Base-by-base conservation (phyloP, 2,113 vertebrate species). In the Apodemus speciosus region DNA sequence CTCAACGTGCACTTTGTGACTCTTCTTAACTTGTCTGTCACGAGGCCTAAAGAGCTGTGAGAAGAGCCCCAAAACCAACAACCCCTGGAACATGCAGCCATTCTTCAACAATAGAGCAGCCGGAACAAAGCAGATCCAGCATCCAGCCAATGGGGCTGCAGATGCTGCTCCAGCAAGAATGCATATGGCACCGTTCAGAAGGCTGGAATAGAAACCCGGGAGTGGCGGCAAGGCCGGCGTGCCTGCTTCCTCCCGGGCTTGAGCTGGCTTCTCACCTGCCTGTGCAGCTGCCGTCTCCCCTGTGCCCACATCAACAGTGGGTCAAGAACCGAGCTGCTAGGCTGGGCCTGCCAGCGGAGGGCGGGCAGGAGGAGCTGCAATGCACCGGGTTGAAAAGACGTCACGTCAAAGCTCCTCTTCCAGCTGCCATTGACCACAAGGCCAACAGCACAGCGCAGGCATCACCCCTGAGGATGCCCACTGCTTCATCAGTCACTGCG, bases 41-140 rank as follows among this genome's bases (percentile, higher is more conserved):
- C 46, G 72, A 62, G 84, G 16, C 46, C 43, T 51, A 18, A 53
- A 71, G 27, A 69, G 21, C 23, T 43, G 68, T 35, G 35, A 18
- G 25, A 43, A 51, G 8, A 51, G 51, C 43, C 46, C 60, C 40
- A 13, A 68, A 75, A 71, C 14, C 84, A 35, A 18, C 7, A 8
- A 73, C 9, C 4, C 60, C 53, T n/a, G 20, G 6, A 43, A 18
- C 46, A 38, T 0, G 1, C 3, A 5, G 10, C 0, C 35, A 9
- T 30, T 6, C 38, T 30, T 51, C 53, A 73, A 1, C 7, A 49
- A 30, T 5, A 71, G 0, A 27, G 20, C 0, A 2, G 62, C 25
- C 7, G 58, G 69, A 68, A 68, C 40, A 21, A 62, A 38, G 43
- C 3, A 16, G 56, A 66, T 13, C 15, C 2, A 58, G 62, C 49